These are phyloP conservation scores for Microchrysa polita DNA, from an alignment of 2,888 invertebrate species.

Conservation along the genomic window DNA sequence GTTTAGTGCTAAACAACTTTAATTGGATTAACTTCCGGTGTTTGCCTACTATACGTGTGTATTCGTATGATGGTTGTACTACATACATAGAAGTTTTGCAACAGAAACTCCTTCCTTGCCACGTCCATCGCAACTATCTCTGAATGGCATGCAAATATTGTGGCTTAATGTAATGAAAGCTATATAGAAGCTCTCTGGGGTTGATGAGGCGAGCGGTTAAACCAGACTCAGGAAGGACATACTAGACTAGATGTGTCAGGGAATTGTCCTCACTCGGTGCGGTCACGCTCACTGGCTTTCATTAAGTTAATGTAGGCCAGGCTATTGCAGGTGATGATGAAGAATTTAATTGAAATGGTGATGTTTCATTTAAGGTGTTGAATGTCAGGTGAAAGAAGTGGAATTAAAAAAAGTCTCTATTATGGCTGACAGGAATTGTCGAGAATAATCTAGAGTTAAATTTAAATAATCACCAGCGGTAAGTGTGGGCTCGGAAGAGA, in stretches of 20 bases:
- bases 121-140: too few species aligned
- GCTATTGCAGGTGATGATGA: constrained; percentile 1
- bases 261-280: constrained; percentile 14
- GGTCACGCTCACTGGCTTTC: constrained; percentile 2
- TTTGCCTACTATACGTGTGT: constrained; percentile 11
- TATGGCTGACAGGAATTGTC: not conserved
- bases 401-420: too few species aligned
- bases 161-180: not conserved
- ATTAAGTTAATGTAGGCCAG: constrained; percentile 29
- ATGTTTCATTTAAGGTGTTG: too few species aligned
- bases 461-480: too few species aligned
- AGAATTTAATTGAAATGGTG: constrained; percentile 14
- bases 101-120: not conserved
- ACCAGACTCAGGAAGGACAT: not conserved
- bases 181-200: not conserved
- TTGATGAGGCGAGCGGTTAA: not conserved
- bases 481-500: too few species aligned
- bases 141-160: constrained; percentile 1
- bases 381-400: too few species aligned
- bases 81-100: not conserved
- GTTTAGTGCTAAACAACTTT: constrained; percentile 27
- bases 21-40: constrained; percentile 37
- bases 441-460: too few species aligned
- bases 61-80: too few species aligned
- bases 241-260: not conserved